Evolutionary conservation across 2,797 vertebrate species (phyloP), one percentile per base, ranked within the genome.

Genomic region (Silurus aristotelis): DNA sequence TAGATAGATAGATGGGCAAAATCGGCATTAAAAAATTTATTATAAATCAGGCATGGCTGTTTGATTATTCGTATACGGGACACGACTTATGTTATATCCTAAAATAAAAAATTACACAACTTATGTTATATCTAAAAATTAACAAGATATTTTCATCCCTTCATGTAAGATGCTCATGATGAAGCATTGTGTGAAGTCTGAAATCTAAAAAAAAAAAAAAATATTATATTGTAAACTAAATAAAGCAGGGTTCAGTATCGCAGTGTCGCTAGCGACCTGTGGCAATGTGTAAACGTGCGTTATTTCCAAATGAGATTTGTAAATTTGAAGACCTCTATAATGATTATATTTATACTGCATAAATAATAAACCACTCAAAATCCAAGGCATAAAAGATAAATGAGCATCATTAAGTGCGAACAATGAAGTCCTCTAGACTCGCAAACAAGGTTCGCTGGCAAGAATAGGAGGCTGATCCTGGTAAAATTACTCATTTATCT

Each of bases 331-430:
- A 67, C 63, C 63, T 52, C 63, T 13, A 5, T 67, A 80, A 55
- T 80, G 79, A 67, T 20, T 67, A 2, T 48, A 67, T 80, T 80
- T 52, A 67, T 80, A 67, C 46, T 67, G 79, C 79, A 52, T 67
- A 67, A 80, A 80, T 64, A 67, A 72, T 58, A 72, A 72, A 58
- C 6, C 20, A 46, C 81, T 83, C 66, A 43, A 72, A 83, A 83
- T 60, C 31, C 19, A 56, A 72, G 20, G 2, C 56, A 46, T 46
- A n/a, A 70, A 83, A 83, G n/a, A 73, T 83, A 72, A 83, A 68
- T 82, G 43, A 67, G 46, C n/a, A 52, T 66, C 63, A 67, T 80
- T 66, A 80, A 80, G 63, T 67, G 63, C n/a, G 0, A 46, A 80
- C 43, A 66, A 12, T 67, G 63, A 52, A 80, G n/a, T 67, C 52